Base-by-base conservation (phyloP, 1,140 invertebrate species). In the Cataglyphis hispanica region DNA sequence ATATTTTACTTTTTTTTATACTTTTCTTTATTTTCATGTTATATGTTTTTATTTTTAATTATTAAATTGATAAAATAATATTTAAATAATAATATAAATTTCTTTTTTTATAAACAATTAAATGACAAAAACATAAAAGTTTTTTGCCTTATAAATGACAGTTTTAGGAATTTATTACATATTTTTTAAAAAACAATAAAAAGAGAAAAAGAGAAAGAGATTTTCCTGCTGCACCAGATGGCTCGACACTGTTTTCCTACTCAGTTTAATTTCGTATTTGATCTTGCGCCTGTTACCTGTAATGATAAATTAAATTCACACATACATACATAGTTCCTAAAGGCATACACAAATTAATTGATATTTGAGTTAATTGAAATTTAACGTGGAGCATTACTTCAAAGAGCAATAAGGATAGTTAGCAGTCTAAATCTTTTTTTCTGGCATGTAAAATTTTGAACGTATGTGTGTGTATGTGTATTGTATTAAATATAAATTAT, bases 331-430 rank as follows among this genome's bases (percentile, higher is more conserved):
- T 6, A 43, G 22, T 58, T 13, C 5, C 50, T 25, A 34, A 58
- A 70, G 40, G 31, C 70, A 70, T 81, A n/a, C 50, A 72, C 43
- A 81, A 72, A 72, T 70, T 81, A 81, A 70, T 70, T 58, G 6
- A 72, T 78, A 78, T 78, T 78, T 67, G 40, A 72, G 50, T 58
- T 81, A 81, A 81, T 81, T 72, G 78, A 72, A 70, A 81, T 81
- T 81, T 81, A 81, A 81, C 46, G 50, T 43, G 25, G 34, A 72
- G 0, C 37, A 58, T 60, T 40, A 53, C 25, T 70, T 40, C 50
- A 66, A 40, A 80, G n/a, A 1, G 11, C 40, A 50, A 25, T 1
- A 7, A 8, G 50, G n/a, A 78, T 27, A 13, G 8, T 7, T 53
- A 0, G 16, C 10, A 37, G 7, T 58, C 10, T 58, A 19, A 11